Evolutionary conservation across 2,797 vertebrate species (phyloP), one percentile per base, ranked within the genome.

Genomic region (Syngnathus acus): DNA sequence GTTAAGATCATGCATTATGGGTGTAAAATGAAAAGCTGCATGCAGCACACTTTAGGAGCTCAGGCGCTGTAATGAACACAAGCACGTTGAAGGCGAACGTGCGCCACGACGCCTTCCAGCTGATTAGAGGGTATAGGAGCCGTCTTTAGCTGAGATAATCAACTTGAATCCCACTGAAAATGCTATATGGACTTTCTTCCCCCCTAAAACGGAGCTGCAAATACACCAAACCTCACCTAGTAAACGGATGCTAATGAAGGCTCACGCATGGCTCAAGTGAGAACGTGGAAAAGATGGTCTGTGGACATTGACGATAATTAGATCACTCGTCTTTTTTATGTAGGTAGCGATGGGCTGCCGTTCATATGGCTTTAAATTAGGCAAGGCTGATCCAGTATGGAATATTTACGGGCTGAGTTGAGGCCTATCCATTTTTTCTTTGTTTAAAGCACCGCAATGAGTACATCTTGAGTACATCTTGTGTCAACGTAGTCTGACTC

Each of bases 161-260:
- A 79, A 71, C 82, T 80, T 73, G 77, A 89, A 90, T 88, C 88
- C 85, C 61, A 78, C 67, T 75, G 65, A 84, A 71, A 75, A 79
- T 71, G 67, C 72, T 59, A 38, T 78, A 68, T 77, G 79, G 78
- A 84, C 62, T 71, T 83, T 82, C 70, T 67, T 66, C 48, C 13
- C 58, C 37, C 23, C 63, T 47, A 47, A 53, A 32, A 61, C 51
- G 42, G 43, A 13, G 38, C 39, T 42, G 59, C 59, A 61, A 11
- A n/a, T 21, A 70, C 69, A 68, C 19, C 37, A 9, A 60, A 40
- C 4, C 38, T 9, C 37, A 59, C 37, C 2, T 21, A n/a, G 58
- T 38, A 40, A 60, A 40, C n/a, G 17, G 40, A 38, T 40, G 7
- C 11, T n/a, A 40, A 21, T 60, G 58, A n/a, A 21, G 10, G 37